Conservation (phyloP, 2,888 invertebrate genomes). For the Plebejus anna region DNA sequence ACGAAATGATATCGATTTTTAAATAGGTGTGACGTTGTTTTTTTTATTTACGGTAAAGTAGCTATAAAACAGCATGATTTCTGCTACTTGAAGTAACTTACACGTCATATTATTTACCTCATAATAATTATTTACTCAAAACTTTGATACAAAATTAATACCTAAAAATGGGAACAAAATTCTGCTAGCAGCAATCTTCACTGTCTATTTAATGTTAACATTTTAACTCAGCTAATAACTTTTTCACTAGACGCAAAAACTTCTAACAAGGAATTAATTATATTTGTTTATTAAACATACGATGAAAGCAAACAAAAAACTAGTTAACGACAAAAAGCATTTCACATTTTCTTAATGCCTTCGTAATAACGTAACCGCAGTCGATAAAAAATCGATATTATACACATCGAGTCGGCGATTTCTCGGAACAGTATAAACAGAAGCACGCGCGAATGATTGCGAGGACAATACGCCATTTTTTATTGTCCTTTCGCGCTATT, state of each 20-base stretch:
- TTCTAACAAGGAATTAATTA: constrained; percentile 25
- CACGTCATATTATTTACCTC: neutral
- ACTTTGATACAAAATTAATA: neutral
- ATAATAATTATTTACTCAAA: neutral
- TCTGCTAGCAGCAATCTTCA: neutral
- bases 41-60: neutral
- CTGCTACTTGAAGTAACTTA: neutral
- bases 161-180: neutral
- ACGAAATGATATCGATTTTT: constrained; percentile 41
- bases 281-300: constrained; percentile 26
- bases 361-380: constrained; percentile 36
- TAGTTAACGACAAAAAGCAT: constrained; percentile 35
- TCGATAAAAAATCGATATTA: constrained; percentile 39
- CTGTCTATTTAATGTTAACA: constrained; percentile 11
- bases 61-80: neutral
- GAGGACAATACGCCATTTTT: constrained; percentile 52
- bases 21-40: constrained; percentile 28
- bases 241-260: constrained; percentile 15
- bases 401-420: constrained; percentile 42
- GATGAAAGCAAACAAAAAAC: constrained; percentile 30
- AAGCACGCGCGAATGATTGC: constrained; percentile 57
- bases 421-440: constrained; percentile 46
- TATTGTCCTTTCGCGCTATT: constrained; percentile 41
- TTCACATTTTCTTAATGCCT: constrained; percentile 33
- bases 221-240: constrained; percentile 13